Evolutionary conservation across 2,888 invertebrate genomes (phyloP).

Genomic region (Ormia ochracea): DNA sequence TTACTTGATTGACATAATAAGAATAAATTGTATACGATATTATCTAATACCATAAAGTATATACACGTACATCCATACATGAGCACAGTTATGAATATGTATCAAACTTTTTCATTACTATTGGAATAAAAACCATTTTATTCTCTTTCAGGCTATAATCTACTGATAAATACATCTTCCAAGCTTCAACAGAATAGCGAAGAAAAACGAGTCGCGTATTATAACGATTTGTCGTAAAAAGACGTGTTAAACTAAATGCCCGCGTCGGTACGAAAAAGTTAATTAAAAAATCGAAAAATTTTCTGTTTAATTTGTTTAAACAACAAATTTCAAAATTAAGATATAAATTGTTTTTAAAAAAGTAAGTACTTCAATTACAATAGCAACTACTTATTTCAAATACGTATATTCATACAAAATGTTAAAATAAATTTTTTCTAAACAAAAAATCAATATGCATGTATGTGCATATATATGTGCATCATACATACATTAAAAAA

Average conservation of each 20-base stretch:
- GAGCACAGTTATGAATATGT: no score
- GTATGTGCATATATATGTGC: not conserved
- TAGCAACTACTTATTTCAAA: no score
- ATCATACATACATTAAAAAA: no score
- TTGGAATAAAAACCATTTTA: not conserved
- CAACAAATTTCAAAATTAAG: not conserved
- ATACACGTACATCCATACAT: no score
- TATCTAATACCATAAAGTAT: no score
- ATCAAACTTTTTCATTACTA: no score
- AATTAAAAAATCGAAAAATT: constrained; percentile 24
- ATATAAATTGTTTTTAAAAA: no score
- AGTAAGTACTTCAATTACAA: no score
- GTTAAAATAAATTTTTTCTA: no score
- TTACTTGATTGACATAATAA: no score
- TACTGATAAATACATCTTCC: not conserved
- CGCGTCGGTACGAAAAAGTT: constrained; percentile 37
- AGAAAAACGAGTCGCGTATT: constrained; percentile 13
- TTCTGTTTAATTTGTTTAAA: not conserved
- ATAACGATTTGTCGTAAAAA: not conserved
- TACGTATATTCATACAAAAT: no score
- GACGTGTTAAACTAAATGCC: not conserved
- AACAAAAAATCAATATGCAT: not conserved
- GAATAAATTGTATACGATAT: no score
- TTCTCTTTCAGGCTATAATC: constrained; percentile 32
- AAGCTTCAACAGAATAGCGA: not conserved